Evolutionary conservation across 2,797 vertebrate species (phyloP).

Genomic region (Channa striata): DNA sequence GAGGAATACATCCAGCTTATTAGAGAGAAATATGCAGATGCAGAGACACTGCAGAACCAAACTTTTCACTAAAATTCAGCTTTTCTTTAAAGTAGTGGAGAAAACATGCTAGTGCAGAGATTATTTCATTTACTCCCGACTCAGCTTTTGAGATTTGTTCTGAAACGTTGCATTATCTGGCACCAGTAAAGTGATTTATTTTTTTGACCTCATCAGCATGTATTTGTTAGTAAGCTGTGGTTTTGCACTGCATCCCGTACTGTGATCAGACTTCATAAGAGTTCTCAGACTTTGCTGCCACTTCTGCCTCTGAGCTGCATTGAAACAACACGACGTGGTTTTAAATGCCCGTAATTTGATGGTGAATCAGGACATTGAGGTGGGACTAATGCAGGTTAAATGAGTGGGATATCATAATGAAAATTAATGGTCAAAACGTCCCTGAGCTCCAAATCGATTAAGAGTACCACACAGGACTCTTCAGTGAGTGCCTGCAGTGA

Average conservation of each 20-base stretch:
- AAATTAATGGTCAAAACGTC: neutral
- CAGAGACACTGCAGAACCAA: neutral
- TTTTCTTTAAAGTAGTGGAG: neutral
- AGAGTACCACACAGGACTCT: neutral
- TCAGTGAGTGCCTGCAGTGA: constrained; percentile 2
- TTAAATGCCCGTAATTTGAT: constrained; percentile 26
- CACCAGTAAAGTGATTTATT: too few species aligned
- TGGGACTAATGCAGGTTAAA: neutral
- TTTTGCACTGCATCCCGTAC: neutral
- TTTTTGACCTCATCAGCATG: neutral
- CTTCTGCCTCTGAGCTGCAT: neutral
- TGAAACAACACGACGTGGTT: constrained; percentile 1
- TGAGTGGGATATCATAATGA: neutral
- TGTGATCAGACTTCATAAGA: neutral
- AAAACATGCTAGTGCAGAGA: neutral
- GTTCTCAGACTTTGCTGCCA: too few species aligned
- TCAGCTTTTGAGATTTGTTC: constrained; percentile 12
- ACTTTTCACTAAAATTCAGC: neutral
- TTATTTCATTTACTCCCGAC: constrained; percentile 17
- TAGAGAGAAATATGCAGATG: neutral
- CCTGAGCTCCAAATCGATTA: neutral
- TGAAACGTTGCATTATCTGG: neutral
- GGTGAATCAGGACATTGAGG: constrained; percentile 7
- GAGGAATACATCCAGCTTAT: constrained; percentile 18
- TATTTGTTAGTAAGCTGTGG: neutral